Base-by-base conservation (phyloP, 1,140 invertebrate species). In the Bombus huntii region DNA sequence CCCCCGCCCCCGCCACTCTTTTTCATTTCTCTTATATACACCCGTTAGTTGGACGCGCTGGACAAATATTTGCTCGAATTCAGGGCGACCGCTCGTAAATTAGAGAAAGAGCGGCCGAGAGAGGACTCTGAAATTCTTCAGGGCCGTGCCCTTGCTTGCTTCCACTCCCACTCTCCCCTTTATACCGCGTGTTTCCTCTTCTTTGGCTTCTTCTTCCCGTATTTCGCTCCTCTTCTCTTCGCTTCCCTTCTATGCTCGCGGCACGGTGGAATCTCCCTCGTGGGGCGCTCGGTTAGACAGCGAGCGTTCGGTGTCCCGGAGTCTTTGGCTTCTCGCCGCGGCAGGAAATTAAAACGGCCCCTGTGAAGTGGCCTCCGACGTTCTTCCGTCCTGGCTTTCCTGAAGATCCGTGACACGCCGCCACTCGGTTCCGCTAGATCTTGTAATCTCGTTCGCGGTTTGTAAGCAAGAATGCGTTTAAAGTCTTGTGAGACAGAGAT, bases 21-120 rank as follows among this genome's bases (percentile, higher is more conserved):
- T 76, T 66, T 65, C 65, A 31, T 18, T 81, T 47, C 71, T 74
- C 70, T 81, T 57, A 57, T 74, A 72, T 47, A 83, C 82, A 71
- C 47, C 90, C 83, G 90, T 92, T 92, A 90, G 89, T 86, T 71
- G 81, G 81, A 81, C 87, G 83, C 77, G 88, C 65, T 92, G 85
- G 73, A 92, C 88, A 92, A 92, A 92, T 92, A 92, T 91, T 92
- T 92, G 90, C 88, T 84, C 86, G 79, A 86, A 92, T 92, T 91
- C 79, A 86, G 85, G 71, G 42, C 90, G 80, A 80, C 85, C 82
- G 76, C 88, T 89, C 83, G 85, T 91, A 90, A 91, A 91, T 90
- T 89, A 90, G 75, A 92, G 78, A 85, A 85, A 65, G 86, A 87
- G 68, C 65, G 62, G 59, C 59, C 57, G n/a, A 13, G 44, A 31